phyloP scores from a whole-genome alignment of 2,797 vertebrate species.

The Florisuga fusca region DNA sequence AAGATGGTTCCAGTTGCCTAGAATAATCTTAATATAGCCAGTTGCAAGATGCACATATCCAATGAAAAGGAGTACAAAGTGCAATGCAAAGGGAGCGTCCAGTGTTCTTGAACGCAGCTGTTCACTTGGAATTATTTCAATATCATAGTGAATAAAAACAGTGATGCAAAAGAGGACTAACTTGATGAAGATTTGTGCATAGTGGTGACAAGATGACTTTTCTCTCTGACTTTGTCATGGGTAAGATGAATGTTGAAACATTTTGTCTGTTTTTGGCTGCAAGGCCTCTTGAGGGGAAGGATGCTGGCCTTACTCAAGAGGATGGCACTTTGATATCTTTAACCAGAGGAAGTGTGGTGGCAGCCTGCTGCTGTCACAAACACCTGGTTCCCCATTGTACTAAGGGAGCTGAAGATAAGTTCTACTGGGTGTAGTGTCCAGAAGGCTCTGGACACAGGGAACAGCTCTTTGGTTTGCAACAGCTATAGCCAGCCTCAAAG shows the following conservation, averaged over 20 bases:
- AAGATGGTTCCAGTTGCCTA: neutral
- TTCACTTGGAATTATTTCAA: neutral
- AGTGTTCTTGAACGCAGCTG: neutral
- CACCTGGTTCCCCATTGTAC: neutral
- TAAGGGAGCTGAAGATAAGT: neutral
- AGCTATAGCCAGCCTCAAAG: neutral
- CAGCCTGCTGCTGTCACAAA: neutral
- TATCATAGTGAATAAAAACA: neutral
- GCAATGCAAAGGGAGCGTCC: neutral
- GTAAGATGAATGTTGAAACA: neutral
- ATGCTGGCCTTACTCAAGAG: neutral
- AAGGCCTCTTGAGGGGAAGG: neutral
- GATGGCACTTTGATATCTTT: neutral
- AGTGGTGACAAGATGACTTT: neutral
- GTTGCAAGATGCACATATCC: neutral
- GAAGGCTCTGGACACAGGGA: neutral
- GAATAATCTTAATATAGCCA: neutral
- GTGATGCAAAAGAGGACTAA: neutral
- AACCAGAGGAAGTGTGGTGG: neutral
- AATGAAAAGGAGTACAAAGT: neutral
- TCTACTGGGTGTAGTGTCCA: neutral
- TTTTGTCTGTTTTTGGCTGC: neutral
- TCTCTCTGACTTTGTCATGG: neutral
- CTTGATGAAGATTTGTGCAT: neutral
- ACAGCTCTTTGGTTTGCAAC: neutral